Base-by-base conservation (phyloP, 2,113 vertebrate genomes). In the Pseudorectes ferrugineus region DNA sequence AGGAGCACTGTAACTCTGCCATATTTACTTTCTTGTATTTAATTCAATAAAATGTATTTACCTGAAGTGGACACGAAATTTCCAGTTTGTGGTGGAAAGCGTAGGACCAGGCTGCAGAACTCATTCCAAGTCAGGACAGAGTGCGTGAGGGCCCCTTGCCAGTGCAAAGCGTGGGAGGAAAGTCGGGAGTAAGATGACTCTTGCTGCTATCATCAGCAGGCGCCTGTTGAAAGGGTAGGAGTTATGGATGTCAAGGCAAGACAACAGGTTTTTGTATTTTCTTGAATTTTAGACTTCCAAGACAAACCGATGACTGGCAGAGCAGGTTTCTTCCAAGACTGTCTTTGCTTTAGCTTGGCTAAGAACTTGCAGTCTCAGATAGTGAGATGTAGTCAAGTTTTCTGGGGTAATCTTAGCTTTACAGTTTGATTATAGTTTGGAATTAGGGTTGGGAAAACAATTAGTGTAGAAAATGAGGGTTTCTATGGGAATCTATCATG, bases 11-110 rank as follows among this genome's bases (percentile, higher is more conserved):
- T 88, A 77, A 58, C 80, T 77, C 75, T 88, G 91, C 94, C 86
- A 57, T 93, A 89, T 94, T 97, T 94, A 89, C 91, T 71, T 94
- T 93, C 80, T 84, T 84, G 57, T 51, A 48, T 95, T 92, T 86
- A 77, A 91, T 89, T 92, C 78, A 92, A 38, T 84, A 55, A 86
- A 95, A 89, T 6, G 5, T 93, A 63, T 94, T 97, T 95, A 92
- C 94, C 88, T 91, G 83, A 55, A 93, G 51, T 1, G 12, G 83
- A 77, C 79, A 48, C 1, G 0, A 84, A 95, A 48, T 96, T 97
- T 94, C 92, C 92, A 96, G 79, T 77, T 85, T 73, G 59, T 4
- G 22, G 59, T 86, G 86, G 94, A 77, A 96, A 59, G 82, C 0
- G 0, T 26, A 35, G 78, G 46, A 58, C 88, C 10, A 5, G 2